Conservation (phyloP, 2,113 vertebrate species). For the Aphyosemion australe region DNA sequence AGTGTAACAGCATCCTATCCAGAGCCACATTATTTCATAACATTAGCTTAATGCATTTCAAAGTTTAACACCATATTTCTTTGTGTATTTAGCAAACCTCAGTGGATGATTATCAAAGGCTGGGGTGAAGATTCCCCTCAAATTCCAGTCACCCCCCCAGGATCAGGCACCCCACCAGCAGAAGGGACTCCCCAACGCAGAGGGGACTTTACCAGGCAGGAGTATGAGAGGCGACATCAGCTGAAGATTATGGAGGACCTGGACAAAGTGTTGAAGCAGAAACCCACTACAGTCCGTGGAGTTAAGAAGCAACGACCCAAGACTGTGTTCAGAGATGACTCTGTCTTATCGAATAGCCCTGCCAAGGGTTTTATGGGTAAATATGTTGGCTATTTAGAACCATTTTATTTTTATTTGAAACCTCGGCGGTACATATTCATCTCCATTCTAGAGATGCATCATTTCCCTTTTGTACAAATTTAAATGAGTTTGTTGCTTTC, state of each 20-base stretch:
- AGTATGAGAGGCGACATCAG: slow-evolving; percentile 87
- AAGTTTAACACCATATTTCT: neutral
- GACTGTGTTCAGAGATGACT: slow-evolving; percentile 89
- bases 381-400: neutral
- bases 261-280: slow-evolving; percentile 88
- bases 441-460: too few species aligned
- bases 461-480: too few species aligned
- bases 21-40: neutral
- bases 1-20: neutral
- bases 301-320: slow-evolving; percentile 86
- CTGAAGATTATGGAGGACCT: slow-evolving; percentile 92
- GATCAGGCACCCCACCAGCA: slow-evolving; percentile 61
- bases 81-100: slow-evolving; percentile 59
- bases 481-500: too few species aligned
- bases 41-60: neutral
- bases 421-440: too few species aligned
- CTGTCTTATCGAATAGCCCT: slow-evolving; percentile 84
- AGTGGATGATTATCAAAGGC: slow-evolving; percentile 73
- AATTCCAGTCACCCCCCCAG: slow-evolving; percentile 62
- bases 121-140: slow-evolving; percentile 72
- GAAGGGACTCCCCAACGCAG: slow-evolving; percentile 81
- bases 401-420: too few species aligned
- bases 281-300: slow-evolving; percentile 79
- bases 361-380: slow-evolving; percentile 86
- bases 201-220: slow-evolving; percentile 86